Conservation (phyloP, 2,113 vertebrate genomes). For the Alligator mississippiensis region DNA sequence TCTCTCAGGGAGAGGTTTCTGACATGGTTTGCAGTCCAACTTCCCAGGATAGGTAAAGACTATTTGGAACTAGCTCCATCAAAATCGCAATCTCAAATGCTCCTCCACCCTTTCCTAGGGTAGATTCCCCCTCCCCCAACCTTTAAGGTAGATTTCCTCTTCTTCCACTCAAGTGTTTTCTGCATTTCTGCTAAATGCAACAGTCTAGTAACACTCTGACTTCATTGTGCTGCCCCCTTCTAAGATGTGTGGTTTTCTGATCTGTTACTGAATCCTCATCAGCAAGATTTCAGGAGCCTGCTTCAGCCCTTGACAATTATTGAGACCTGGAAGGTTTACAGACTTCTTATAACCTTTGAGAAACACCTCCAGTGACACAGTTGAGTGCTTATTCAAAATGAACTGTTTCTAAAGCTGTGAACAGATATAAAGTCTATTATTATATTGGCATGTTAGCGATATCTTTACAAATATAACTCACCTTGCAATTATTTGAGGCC, state of each 20-base stretch:
- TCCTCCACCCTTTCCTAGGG: neutral
- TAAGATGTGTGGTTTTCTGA: neutral
- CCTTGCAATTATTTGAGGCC: neutral
- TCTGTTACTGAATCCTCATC: neutral
- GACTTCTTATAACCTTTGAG: neutral
- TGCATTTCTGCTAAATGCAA: neutral
- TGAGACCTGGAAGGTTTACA: accelerated
- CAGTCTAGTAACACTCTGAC: neutral
- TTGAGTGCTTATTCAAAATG: accelerated
- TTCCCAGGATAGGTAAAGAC: neutral
- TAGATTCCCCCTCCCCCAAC: neutral
- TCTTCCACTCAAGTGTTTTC: neutral
- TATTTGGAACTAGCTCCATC: neutral
- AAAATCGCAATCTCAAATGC: neutral
- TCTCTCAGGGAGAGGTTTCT: neutral
- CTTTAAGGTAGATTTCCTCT: neutral
- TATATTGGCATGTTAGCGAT: neutral
- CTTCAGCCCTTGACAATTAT: neutral
- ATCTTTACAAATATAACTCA: neutral
- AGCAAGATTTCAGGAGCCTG: neutral
- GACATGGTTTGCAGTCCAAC: neutral
- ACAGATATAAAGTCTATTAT: neutral
- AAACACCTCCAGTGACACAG: neutral
- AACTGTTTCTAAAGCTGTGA: neutral
- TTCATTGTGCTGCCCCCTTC: accelerated